Evolutionary conservation across 2,888 invertebrate species (phyloP).

Genomic region (Drosophila robusta): DNA sequence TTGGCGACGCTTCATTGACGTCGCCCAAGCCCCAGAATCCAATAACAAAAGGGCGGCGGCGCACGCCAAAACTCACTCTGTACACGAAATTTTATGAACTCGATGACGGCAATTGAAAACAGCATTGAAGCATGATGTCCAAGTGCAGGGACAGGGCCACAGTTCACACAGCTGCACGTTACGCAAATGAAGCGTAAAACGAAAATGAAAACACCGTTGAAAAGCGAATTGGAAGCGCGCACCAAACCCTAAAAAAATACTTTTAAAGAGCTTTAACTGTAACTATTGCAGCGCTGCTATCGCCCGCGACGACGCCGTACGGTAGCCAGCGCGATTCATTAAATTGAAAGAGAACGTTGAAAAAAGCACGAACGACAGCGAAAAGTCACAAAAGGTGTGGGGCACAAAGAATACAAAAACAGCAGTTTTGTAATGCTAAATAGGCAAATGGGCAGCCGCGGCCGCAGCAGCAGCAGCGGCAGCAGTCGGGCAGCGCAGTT

Average conservation of each 20-base stretch:
- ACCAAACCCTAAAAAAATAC: constrained; percentile 36
- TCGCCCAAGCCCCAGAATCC: constrained; percentile 5
- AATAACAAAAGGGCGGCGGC: constrained; percentile 37
- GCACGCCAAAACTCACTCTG: constrained; percentile 53
- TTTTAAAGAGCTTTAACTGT: constrained; percentile 58
- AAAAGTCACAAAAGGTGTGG: constrained; percentile 56
- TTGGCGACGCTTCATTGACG: constrained; percentile 53
- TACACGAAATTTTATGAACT: constrained; percentile 38
- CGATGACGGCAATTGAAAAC: constrained; percentile 22
- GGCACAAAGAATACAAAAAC: constrained; percentile 49
- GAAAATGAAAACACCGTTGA: constrained; percentile 69
- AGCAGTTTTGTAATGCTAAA: constrained; percentile 77
- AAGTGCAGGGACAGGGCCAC: constrained; percentile 57
- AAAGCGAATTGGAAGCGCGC: constrained; percentile 68
- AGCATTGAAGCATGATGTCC: constrained; percentile 58
- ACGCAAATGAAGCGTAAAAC: constrained; percentile 70
- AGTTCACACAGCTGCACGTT: constrained; percentile 69
- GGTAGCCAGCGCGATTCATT: constrained; percentile 61
- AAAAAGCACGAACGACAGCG: constrained; percentile 79
- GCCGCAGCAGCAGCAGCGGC: constrained; percentile 3
- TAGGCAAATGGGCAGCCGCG: constrained; percentile 44
- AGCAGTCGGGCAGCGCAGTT: constrained; percentile 18
- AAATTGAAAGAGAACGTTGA: constrained; percentile 70
- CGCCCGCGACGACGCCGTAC: constrained; percentile 33
- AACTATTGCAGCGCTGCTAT: constrained; percentile 50